Base-by-base conservation (phyloP, 1,140 invertebrate species). In the Calosoma granatense region DNA sequence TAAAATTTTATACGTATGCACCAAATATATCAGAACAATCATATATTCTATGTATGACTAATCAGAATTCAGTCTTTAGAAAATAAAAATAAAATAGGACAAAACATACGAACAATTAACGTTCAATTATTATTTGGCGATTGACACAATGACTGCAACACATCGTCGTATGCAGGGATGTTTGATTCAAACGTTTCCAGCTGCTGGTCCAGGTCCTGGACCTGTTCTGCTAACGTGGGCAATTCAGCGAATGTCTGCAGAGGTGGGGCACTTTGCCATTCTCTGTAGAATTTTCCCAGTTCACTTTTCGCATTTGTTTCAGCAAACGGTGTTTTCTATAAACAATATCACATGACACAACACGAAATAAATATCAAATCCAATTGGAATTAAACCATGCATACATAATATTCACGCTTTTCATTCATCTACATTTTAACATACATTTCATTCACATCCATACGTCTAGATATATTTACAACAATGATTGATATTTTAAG, bases 241-340 rank as follows among this genome's bases (percentile, higher is more conserved):
- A 83, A 73, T 58, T 85, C 79, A 53, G 65, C 74, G 62, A 83
- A 85, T 12, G 81, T 78, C 30, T 81, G 77, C 22, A 90, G 71
- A 23, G 81, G 81, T 0, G 87, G 87, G 3, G 88, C 87, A 64
- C 78, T 79, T 70, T 88, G 85, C 71, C 87, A 90, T 64, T 90
- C 86, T 2, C 82, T 74, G 71, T 87, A 90, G 72, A 91, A 90
- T 55, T 81, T 77, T 30, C 85, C 84, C 55, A 92, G 74, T 69
- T 90, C 88, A 56, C 77, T 76, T 56, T 75, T 72, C n/a, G 75
- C 74, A 59, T 75, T 79, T 17, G 72, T 73, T 20, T 70, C 74
- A 21, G 79, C 79, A 59, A 81, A 83, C 6, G 79, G 80, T 39
- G 78, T 77, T 75, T 78, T 80, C 79, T 81, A 67, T n/a, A 74